Conservation (phyloP, 1,140 invertebrate genomes). For the Acyrthosiphon pisum region DNA sequence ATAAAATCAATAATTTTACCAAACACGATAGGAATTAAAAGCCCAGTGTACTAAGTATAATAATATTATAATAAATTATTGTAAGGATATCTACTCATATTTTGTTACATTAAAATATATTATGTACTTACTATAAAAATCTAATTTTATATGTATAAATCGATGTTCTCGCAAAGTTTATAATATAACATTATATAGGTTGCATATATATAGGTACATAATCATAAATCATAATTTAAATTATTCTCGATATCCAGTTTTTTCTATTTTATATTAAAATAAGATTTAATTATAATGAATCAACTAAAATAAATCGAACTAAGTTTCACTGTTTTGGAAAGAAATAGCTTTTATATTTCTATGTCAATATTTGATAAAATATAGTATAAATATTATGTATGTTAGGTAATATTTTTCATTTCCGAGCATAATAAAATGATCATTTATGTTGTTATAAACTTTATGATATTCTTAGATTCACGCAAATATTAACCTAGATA, state of each 20-base stretch:
- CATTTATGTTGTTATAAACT: not conserved
- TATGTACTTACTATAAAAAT: not conserved
- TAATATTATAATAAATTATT: not conserved
- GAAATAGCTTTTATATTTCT: not conserved
- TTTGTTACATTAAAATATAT: not conserved
- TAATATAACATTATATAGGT: not conserved
- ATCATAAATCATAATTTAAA: not conserved
- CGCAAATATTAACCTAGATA: not conserved
- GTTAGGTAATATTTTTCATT: not conserved
- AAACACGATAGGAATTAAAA: not conserved
- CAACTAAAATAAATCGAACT: not conserved
- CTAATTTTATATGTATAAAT: not conserved
- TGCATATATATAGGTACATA: not conserved
- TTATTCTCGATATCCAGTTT: not conserved
- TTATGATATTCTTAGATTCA: not conserved
- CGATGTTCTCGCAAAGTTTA: not conserved
- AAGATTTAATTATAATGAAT: too few relatives aligned
- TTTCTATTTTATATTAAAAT: not conserved
- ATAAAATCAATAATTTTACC: not conserved
- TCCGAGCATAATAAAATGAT: not conserved
- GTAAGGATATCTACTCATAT: not conserved
- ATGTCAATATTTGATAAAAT: not conserved
- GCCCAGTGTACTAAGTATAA: not conserved
- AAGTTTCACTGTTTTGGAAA: not conserved
- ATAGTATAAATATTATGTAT: not conserved